Evolutionary conservation across 1,140 invertebrate species (phyloP), one percentile per base, ranked within the genome.

Genomic region (Muscidifurax raptorellus): DNA sequence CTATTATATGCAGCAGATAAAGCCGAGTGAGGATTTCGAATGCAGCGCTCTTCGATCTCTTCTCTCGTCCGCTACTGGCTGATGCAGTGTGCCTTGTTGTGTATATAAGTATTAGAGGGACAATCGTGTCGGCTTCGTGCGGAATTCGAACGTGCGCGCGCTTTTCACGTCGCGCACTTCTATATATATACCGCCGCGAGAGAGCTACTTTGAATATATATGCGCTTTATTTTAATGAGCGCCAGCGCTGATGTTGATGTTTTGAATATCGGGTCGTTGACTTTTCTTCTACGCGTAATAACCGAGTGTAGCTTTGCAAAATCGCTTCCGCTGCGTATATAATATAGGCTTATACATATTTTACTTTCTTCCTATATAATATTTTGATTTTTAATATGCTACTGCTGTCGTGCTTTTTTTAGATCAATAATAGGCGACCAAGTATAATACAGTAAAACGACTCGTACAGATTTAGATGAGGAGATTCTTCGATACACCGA

Each of bases 1-100:
- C 66, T 30, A 80, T 80, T 80, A 80, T 80, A 47, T 80, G 79
- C 79, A 71, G 25, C 18, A 80, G 79, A 80, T 80, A 80, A 75
- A 75, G 76, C 27, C n/a, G 59, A 64, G 64, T 28, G 64, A 67
- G 30, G 59, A 80, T 78, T 64, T 78, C 76, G 47, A 59, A 64
- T 78, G 47, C 52, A 25, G 25, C 7, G 27, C 76, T 64, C 25
- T 64, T 47, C 66, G 28, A 69, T 69, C 66, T 27, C 27, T 69
- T 28, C 27, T 59, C 5, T 15, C 13, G 15, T 1, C 15, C 27
- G 25, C 28, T 69, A 12, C 22, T 13, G 18, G 27, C 27, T 69
- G 59, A 25, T 69, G 22, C 64, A 7, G 18, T 5, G 5, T n/a
- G 64, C 25, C 27, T 30, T 30, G 67, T 64, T 59, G 9, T 59